Conservation (phyloP, 2,888 invertebrate genomes). For the Nudaria mundana region DNA sequence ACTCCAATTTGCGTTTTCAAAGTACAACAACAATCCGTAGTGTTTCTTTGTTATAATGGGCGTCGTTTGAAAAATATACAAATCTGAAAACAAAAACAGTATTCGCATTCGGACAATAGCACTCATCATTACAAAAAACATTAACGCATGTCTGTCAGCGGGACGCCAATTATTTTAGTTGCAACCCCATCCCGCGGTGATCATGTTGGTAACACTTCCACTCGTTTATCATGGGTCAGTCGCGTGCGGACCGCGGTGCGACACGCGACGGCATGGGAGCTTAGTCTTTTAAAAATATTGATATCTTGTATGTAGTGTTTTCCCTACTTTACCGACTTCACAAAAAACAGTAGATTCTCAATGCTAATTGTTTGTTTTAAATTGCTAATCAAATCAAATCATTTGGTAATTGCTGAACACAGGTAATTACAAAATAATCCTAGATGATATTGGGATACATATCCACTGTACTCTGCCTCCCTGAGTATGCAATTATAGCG, state of each 20-base stretch:
- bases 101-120: slow-evolving; percentile 57
- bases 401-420: too few species aligned
- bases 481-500: too few species aligned
- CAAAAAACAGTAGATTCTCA: too few species aligned
- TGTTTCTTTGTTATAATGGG: slow-evolving; percentile 47
- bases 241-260: slow-evolving; percentile 48
- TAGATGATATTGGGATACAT: too few species aligned
- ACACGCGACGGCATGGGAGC: slow-evolving; percentile 37
- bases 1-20: not conserved
- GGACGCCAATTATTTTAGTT: slow-evolving; percentile 76
- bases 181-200: slow-evolving; percentile 70
- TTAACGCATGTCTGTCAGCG: slow-evolving; percentile 67
- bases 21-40: slow-evolving; percentile 5
- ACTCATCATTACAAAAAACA: slow-evolving; percentile 77
- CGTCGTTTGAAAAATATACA: slow-evolving; percentile 43
- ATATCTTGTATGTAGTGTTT: slow-evolving; percentile 21
- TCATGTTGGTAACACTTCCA: slow-evolving; percentile 64
- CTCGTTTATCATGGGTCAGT: slow-evolving; percentile 60
- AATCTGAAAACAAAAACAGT: slow-evolving; percentile 69
- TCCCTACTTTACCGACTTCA: not conserved
- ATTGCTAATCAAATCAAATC: too few species aligned
- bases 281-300: slow-evolving; percentile 42
- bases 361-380: too few species aligned
- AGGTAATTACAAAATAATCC: too few species aligned
- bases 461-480: too few species aligned